Base-by-base conservation (phyloP, 2,797 vertebrate genomes). In the Peromyscus aztecus region DNA sequence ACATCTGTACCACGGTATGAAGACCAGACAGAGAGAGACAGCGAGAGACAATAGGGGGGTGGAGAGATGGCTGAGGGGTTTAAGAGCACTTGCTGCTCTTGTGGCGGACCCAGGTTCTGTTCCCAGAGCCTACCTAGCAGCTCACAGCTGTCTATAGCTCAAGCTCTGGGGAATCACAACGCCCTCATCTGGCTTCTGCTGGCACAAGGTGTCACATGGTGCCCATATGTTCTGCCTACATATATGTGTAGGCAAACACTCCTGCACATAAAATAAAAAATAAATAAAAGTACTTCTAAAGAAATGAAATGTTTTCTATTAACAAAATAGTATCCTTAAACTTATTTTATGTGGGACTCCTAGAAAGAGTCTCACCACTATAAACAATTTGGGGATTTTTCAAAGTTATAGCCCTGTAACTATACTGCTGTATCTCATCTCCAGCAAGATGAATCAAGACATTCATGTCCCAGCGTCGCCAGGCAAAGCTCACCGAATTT, bases 301-400 rank as follows among this genome's bases (percentile, higher is more conserved):
- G 65, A 63, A 52, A 34, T 49, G 46, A 86, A 46, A n/a, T 86
- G 4, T n/a, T 73, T 57, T 73, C 31, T 73, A 57, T 6, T 37
- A 27, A 34, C 73, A 92, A 91, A 91, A 71, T 52, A 76, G 34
- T 52, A 90, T 88, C 86, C 84, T 90, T 73, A 75, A 75, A 75
- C 24, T 52, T 59, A 23, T 31, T 88, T 88, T 88, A 40, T 40
- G 71, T 37, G 46, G n/a, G 65, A 37, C 7, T 37, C 92, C 94
- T 73, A 67, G 94, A 91, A 63, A 89, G 46, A 46, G 21, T 19
- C 40, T 29, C 8, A 61, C 29, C 21, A 27, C 27, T 82, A 86
- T 37, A 83, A 92, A 80, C 65, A 84, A 94, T 46, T 65, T 89
- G 37, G 49, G 76, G 37, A 55, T 27, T 52, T 89, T 84, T 65